A percentile compares a stretch with the other conserved stretches of the same genome.
phyloP scores from a whole-genome alignment of 2,888 invertebrate species.

The Agrochola litura region DNA sequence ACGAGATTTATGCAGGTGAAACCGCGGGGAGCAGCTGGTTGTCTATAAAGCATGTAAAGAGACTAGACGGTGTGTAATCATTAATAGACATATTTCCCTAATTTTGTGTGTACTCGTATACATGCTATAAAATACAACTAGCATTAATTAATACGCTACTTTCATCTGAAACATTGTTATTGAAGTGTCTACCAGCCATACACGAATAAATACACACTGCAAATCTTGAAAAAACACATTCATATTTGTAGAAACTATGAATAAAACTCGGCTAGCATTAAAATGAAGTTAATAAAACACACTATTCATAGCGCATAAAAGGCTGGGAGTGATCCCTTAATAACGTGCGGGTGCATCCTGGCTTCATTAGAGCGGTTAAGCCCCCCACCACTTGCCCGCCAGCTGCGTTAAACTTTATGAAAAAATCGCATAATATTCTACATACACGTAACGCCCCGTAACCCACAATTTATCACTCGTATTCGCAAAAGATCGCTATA shows the following conservation, averaged over 20 bases:
- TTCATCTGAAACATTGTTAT: constrained; percentile 9
- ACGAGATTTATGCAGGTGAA: no score
- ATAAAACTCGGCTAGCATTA: constrained; percentile 68
- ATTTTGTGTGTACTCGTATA: background rate
- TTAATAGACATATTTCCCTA: background rate
- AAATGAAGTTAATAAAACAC: constrained; percentile 80
- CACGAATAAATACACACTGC: constrained; percentile 33
- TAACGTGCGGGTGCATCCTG: constrained; percentile 79
- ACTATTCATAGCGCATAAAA: constrained; percentile 76
- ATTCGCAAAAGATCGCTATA: constrained; percentile 26
- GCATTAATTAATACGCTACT: background rate
- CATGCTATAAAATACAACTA: background rate
- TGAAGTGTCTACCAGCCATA: constrained; percentile 17
- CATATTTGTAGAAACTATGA: constrained; percentile 49
- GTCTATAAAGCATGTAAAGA: no score
- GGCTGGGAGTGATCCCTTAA: constrained; percentile 79
- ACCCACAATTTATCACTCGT: constrained; percentile 33
- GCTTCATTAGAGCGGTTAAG: constrained; percentile 78
- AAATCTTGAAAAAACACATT: constrained; percentile 40
- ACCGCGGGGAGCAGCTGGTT: no score
- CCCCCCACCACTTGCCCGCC: constrained; percentile 68
- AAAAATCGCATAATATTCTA: constrained; percentile 66
- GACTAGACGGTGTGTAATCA: no score
- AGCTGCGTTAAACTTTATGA: constrained; percentile 70
- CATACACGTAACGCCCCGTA: constrained; percentile 20